Evolutionary conservation across 1,140 invertebrate genomes (phyloP), one percentile per base, ranked within the genome.

Genomic region (Cyrtorhinus lividipennis): DNA sequence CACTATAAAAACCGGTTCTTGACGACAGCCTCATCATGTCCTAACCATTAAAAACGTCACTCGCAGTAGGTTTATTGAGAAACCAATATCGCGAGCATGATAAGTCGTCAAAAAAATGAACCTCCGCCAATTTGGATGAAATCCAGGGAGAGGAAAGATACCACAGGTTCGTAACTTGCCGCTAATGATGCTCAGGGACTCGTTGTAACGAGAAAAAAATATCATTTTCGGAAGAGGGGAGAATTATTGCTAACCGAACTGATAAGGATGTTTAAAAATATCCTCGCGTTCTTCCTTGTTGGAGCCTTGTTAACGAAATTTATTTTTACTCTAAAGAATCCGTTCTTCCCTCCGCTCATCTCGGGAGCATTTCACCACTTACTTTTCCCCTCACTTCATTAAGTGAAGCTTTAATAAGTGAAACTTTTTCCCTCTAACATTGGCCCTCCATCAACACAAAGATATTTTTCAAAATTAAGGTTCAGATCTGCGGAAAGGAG

Each of bases 221-320:
- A 53, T 53, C 48, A 53, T 53, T 53, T 53, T 53, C 18, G 48
- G 8, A 53, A 20, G 48, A 53, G 48, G 48, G 48, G 48, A 22
- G 48, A 53, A 53, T 53, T 53, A 53, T 53, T 53, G 48, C 48
- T 53, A 53, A 53, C 48, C 48, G 48, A 53, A 53, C 48, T 53
- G 48, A 53, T 53, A 53, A 53, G 48, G 20, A 38, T 38, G 30
- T 38, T 38, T 38, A 38, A 38, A 38, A 38, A 38, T 38, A 38
- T 38, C 30, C 48, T 53, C 18, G 12, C 12, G 18, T 20, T 53
- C 20, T 20, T 10, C 20, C 48, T 53, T 53, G 48, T 53, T 53
- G 20, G 48, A 53, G 20, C 48, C 48, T 53, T 53, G 48, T 53
- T 53, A 53, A 53, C 48, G 48, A 5, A 53, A 53, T 53, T 53